Percentiles rank a stretch among this genome's conserved stretches.
Evolutionary conservation across 2,113 vertebrate species (phyloP).

Genomic region (Strix uralensis): DNA sequence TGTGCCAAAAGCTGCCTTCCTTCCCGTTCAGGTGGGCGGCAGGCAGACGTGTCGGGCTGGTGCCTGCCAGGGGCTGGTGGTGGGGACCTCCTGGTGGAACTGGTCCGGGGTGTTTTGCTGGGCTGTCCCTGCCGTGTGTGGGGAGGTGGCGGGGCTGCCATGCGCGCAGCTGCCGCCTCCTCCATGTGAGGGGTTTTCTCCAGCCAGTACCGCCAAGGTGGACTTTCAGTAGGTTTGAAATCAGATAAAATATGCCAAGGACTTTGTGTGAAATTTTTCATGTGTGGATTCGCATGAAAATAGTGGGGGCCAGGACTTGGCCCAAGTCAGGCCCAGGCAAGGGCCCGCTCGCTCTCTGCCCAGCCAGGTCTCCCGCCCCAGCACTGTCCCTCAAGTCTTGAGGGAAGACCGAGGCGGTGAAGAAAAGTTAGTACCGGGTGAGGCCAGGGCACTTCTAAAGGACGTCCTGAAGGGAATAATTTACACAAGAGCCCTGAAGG

Average conservation of each 20-base stretch:
- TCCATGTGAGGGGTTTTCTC: fast-evolving
- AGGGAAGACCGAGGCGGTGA: fast-evolving
- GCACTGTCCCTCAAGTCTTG: not conserved
- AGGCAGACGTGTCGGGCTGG: not conserved
- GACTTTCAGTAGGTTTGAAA: fast-evolving
- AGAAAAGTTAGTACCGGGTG: too few species aligned
- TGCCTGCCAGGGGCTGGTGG: not conserved
- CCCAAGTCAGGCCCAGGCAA: too few species aligned
- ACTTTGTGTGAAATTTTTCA: not conserved
- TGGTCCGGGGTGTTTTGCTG: fast-evolving
- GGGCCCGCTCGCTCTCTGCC: not conserved
- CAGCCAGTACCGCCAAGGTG: fast-evolving
- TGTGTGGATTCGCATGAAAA: fast-evolving
- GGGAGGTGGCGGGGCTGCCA: fast-evolving
- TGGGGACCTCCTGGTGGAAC: fast-evolving
- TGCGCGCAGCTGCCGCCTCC: fast-evolving
- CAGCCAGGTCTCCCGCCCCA: not conserved
- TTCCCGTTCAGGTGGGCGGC: fast-evolving
- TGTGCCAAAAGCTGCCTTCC: not conserved
- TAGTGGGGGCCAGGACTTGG: fast-evolving
- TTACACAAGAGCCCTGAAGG: not conserved
- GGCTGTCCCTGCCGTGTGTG: fast-evolving
- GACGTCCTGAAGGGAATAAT: fast-evolving
- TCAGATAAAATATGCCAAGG: fast-evolving
- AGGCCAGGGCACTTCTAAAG: fast-evolving